Conservation (phyloP, 2,797 vertebrate genomes). For the Harpagifer antarcticus region DNA sequence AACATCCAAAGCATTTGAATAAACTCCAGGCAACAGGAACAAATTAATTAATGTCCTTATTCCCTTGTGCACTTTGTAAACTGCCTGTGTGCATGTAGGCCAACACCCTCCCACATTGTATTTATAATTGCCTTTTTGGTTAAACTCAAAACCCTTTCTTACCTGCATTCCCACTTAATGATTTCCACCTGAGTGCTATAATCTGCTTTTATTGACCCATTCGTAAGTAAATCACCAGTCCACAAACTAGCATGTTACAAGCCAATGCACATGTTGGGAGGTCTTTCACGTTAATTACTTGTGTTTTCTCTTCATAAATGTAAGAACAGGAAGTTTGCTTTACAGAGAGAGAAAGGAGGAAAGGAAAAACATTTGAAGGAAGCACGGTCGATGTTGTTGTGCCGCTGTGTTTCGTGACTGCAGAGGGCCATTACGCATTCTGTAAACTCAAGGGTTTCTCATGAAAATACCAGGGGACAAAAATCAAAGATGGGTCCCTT, state of each 20-base stretch:
- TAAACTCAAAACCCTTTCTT: constrained; percentile 61
- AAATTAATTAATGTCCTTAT: constrained; percentile 82
- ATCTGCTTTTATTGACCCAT: constrained; percentile 78
- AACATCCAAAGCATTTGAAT: constrained; percentile 75
- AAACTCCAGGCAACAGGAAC: constrained; percentile 81
- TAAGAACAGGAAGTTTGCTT: constrained; percentile 64
- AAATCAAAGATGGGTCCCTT: constrained; percentile 63
- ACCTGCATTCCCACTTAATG: constrained; percentile 81
- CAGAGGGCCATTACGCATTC: constrained; percentile 40
- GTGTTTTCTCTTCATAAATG: constrained; percentile 79
- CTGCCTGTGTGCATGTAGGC: constrained; percentile 31
- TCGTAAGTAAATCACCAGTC: constrained; percentile 59
- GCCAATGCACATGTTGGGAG: constrained; percentile 73
- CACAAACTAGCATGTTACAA: constrained; percentile 72
- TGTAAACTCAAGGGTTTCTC: constrained; percentile 66
- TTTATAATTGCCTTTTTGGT: constrained; percentile 54
- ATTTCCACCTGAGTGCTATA: constrained; percentile 78
- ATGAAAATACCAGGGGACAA: constrained; percentile 67
- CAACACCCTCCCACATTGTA: constrained; percentile 27
- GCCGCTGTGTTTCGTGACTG: constrained; percentile 62
- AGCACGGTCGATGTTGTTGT: constrained; percentile 43
- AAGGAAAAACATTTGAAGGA: constrained; percentile 23
- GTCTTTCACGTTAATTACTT: constrained; percentile 79
- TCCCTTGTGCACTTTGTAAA: constrained; percentile 66
- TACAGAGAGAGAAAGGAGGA: constrained; percentile 33